Conservation (phyloP, 2,113 vertebrate species). For the Andinoacara biseriatus region DNA sequence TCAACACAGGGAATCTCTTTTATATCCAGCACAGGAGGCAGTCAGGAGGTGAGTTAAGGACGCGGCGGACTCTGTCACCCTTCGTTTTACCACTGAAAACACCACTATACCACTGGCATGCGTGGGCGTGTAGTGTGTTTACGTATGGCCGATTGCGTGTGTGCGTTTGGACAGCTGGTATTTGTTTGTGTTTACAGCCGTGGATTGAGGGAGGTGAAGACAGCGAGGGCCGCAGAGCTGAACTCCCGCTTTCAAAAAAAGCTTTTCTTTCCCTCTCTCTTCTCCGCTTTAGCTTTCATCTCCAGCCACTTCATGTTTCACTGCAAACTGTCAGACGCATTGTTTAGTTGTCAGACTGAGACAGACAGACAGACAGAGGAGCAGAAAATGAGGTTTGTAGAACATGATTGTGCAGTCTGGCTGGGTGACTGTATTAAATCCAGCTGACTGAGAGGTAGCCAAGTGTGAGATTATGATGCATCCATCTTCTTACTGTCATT, state of each 20-base stretch:
- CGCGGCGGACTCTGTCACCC: slow-evolving; percentile 62
- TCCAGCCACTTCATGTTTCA: background rate
- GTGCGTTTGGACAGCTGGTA: slow-evolving; percentile 56
- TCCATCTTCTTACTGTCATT: slow-evolving; percentile 42
- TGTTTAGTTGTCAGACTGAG: background rate
- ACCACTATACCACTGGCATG: slow-evolving; percentile 44
- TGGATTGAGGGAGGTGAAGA: slow-evolving; percentile 29
- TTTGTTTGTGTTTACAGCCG: slow-evolving; percentile 65
- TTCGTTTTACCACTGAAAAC: background rate
- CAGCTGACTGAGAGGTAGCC: slow-evolving; percentile 29
- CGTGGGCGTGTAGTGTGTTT: slow-evolving; percentile 23
- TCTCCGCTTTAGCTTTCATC: slow-evolving; percentile 45
- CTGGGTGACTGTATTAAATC: slow-evolving; percentile 25
- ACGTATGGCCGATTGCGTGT: background rate
- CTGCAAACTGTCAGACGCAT: background rate
- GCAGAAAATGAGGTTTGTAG: slow-evolving; percentile 6
- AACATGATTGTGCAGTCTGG: slow-evolving; percentile 34
- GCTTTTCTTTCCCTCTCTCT: background rate
- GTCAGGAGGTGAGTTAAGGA: slow-evolving; percentile 55
- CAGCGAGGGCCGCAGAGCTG: background rate
- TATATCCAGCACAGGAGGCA: slow-evolving; percentile 35
- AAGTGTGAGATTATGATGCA: slow-evolving; percentile 44
- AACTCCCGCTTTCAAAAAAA: slow-evolving; percentile 25
- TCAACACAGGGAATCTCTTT: slow-evolving; percentile 23
- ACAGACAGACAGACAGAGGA: background rate